Evolutionary conservation across 2,888 invertebrate genomes (phyloP), one percentile per base, ranked within the genome.

Genomic region (Hartigia nigra): DNA sequence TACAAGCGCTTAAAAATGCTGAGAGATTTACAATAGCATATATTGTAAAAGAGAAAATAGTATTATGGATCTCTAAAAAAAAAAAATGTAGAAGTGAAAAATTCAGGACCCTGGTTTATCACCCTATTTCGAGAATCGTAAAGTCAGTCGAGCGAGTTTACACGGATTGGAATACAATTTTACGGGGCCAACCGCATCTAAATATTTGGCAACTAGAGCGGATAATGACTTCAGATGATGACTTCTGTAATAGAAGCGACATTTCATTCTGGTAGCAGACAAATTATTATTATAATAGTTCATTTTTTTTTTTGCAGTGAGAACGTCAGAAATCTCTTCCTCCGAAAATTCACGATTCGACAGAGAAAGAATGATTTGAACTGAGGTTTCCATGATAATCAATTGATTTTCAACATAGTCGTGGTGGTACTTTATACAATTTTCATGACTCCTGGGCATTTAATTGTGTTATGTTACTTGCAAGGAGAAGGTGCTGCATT

Each of bases 401-500:
- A 55, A 55, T 55, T 55, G 23, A 55, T 55, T 9, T 23, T 55
- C 23, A 23, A 9, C 55, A 55, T 23, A 23, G 23, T 55, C 9
- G 9, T 55, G 55, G 9, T 23, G 23, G 23, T 23, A 55, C 55
- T 55, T 9, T 23, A 23, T 23, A 55, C 2, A 55, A 23, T 23
- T 55, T 23, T 55, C 23, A 23, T 23, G 9, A 23, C 55, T 55
- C 55, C 55, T 55, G 23, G 23, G 23, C 23, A 55, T 55, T 55
- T 55, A 55, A 55, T 55, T 55, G 23, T 55, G 9, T 23, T 39
- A 2, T 5, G 55, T 55, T 55, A 55, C 5, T 55, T 23, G 9
- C 31, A 79, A 76, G 74, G 79, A 32, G 74, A 79, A 79, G 74
- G 79, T 77, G 69, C 72, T 69, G 69, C 55, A 69, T 23, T 69